These are phyloP conservation scores for Chelidonichthys spinosus DNA, from an alignment of 2,797 vertebrate genomes.

Conservation along the genomic window DNA sequence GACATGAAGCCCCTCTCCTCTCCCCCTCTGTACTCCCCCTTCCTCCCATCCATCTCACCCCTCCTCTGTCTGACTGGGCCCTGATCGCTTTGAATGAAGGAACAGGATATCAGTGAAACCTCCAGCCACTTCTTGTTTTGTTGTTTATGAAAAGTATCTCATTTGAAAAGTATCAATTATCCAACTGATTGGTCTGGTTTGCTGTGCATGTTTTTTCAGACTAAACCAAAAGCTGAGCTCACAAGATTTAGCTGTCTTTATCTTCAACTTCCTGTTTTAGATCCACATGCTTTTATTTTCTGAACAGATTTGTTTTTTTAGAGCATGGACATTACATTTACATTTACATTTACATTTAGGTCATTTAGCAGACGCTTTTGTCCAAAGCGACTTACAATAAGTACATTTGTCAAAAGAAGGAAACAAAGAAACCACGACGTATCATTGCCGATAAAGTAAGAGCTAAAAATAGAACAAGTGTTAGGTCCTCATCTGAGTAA, in stretches of 20 bases:
- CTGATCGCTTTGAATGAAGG: constrained; percentile 34
- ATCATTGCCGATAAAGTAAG: too few relatives aligned
- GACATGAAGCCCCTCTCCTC: constrained; percentile 72
- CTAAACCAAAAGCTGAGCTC: constrained; percentile 21
- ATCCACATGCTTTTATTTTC: constrained; percentile 1
- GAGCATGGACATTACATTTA: too few relatives aligned
- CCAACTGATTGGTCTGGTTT: constrained; percentile 20
- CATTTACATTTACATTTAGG: too few relatives aligned
- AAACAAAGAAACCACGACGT: too few relatives aligned
- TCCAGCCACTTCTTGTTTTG: constrained; percentile 39
- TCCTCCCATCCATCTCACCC: constrained; percentile 30
- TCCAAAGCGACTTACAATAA: too few relatives aligned
- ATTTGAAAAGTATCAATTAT: constrained; percentile 44
- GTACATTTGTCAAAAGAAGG: too few relatives aligned
- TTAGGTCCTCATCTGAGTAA: too few relatives aligned
- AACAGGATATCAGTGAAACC: constrained; percentile 27
- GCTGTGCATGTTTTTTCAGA: constrained; percentile 11
- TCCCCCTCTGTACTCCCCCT: constrained; percentile 7
- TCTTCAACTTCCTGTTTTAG: constrained; percentile 12
- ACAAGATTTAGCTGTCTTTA: constrained; percentile 2
- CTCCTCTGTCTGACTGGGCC: constrained; percentile 38
- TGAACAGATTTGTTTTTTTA: not conserved
- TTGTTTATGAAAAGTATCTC: constrained; percentile 26
- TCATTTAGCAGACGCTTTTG: too few relatives aligned
- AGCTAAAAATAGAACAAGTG: too few relatives aligned